Conservation (phyloP, 1,140 invertebrate genomes). For the Lasioglossum baleicum region DNA sequence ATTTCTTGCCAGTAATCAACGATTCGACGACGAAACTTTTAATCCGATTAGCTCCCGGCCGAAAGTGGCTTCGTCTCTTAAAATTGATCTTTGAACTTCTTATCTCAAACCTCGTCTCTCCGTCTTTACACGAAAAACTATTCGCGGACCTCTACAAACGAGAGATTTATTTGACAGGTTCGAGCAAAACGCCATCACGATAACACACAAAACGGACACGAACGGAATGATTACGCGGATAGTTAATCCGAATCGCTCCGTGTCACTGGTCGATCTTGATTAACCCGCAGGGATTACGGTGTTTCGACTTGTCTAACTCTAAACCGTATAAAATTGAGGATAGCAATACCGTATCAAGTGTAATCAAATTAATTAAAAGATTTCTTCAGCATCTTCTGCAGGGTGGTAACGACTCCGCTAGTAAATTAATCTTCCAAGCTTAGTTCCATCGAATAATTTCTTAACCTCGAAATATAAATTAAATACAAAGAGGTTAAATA, state of each 20-base stretch:
- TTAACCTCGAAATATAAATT: too few species aligned
- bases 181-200: slow-evolving; percentile 36
- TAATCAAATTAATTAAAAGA: too few species aligned
- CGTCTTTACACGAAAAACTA: slow-evolving; percentile 25
- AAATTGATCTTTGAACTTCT: slow-evolving; percentile 57
- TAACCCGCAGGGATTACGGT: not conserved
- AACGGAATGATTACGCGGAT: not conserved
- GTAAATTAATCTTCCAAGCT: too few species aligned
- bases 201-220: not conserved
- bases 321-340: too few species aligned
- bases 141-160: not conserved
- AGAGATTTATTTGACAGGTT: slow-evolving; percentile 28
- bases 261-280: not conserved
- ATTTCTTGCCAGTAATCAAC: slow-evolving; percentile 23
- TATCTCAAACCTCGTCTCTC: slow-evolving; percentile 32
- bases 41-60: slow-evolving; percentile 49
- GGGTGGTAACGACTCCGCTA: too few species aligned
- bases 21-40: slow-evolving; percentile 44
- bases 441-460: too few species aligned
- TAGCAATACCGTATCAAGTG: too few species aligned
- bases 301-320: too few species aligned
- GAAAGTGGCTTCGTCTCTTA: slow-evolving; percentile 40
- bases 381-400: too few species aligned
- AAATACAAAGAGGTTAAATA: too few species aligned
- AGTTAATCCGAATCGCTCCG: not conserved